These are phyloP conservation scores for Lasioglossum lativentre DNA, from an alignment of 2,888 invertebrate genomes.

Conservation along the genomic window DNA sequence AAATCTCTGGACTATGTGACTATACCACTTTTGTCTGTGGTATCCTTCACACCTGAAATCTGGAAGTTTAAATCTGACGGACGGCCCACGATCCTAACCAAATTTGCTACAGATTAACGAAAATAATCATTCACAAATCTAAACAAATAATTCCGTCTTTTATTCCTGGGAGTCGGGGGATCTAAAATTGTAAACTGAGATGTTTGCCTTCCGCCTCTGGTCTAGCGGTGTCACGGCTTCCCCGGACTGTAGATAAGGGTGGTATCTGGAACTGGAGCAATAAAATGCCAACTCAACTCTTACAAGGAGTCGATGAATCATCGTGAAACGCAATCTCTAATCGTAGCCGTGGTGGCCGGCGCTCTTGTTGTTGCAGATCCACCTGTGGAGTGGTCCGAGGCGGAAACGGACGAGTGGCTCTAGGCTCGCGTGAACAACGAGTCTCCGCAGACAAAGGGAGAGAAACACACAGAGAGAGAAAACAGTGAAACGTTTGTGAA, in stretches of 20 bases:
- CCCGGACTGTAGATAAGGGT: slow-evolving; percentile 9
- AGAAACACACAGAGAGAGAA: neutral
- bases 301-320: slow-evolving; percentile 18
- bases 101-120: too few relatives aligned
- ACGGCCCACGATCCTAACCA: too few relatives aligned
- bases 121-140: neutral
- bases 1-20: too few relatives aligned
- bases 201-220: neutral
- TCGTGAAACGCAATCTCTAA: neutral
- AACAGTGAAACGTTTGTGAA: neutral
- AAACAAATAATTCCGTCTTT: neutral
- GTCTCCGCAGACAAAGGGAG: neutral
- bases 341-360: neutral
- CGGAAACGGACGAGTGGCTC: neutral
- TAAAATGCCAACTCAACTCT: neutral
- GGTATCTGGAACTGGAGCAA: slow-evolving; percentile 10
- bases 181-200: neutral
- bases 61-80: too few relatives aligned
- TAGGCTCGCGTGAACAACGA: neutral
- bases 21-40: too few relatives aligned
- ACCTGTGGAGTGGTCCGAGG: slow-evolving; percentile 17
- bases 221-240: neutral
- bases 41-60: too few relatives aligned
- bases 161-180: neutral
- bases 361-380: neutral